Conservation (phyloP, 2,888 invertebrate species). For the Coelogynopora nodosa region DNA sequence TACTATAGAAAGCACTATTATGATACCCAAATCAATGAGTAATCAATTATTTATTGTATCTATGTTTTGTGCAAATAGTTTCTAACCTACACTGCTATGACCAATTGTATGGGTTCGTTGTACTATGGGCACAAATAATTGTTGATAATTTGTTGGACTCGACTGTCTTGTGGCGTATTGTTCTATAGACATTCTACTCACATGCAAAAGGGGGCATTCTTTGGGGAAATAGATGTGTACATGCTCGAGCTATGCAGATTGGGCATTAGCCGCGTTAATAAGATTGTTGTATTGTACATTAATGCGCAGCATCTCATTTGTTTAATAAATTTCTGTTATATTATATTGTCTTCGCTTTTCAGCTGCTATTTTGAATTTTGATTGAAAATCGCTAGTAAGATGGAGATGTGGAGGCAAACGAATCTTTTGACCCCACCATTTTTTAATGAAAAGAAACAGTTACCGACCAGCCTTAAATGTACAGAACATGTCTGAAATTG, state of each 20-base stretch:
- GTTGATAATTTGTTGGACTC: neutral
- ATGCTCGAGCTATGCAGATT: neutral
- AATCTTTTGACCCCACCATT: too few relatives aligned
- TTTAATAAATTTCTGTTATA: neutral
- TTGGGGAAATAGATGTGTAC: neutral
- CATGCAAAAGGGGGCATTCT: neutral
- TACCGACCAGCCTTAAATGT: too few relatives aligned
- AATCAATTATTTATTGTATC: too few relatives aligned
- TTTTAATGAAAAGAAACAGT: too few relatives aligned
- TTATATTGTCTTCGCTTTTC: too few relatives aligned
- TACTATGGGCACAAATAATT: neutral
- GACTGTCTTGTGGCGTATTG: neutral
- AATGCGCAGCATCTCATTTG: neutral
- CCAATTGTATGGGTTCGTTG: neutral
- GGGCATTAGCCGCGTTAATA: neutral
- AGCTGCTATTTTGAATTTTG: too few relatives aligned
- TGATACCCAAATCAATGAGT: too few relatives aligned
- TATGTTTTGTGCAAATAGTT: neutral
- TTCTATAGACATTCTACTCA: neutral
- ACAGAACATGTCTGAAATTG: too few relatives aligned
- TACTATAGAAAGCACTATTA: too few relatives aligned
- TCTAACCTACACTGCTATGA: neutral
- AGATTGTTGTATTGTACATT: neutral
- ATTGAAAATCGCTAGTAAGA: too few relatives aligned
- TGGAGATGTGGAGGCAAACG: too few relatives aligned